These are phyloP conservation scores for Pogonognathellus flavescens DNA, from an alignment of 1,140 invertebrate species.

Conservation along the genomic window DNA sequence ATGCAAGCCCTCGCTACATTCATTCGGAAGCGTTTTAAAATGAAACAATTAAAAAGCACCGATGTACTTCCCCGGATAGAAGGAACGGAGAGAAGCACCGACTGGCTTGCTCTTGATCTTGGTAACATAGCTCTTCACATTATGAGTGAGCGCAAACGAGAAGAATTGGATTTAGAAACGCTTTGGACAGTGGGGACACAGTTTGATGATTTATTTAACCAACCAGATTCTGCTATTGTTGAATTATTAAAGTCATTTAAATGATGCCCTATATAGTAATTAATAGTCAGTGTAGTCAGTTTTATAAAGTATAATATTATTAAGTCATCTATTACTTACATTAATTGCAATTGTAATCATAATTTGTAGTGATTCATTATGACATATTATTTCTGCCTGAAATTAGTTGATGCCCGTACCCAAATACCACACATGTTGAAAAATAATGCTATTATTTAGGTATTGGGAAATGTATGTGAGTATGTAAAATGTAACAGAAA, in stretches of 20 bases:
- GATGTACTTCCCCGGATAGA: slow-evolving; percentile 84
- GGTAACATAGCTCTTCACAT: slow-evolving; percentile 94
- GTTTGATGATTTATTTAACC: slow-evolving; percentile 80
- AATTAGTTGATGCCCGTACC: too few species aligned
- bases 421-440: too few species aligned
- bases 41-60: slow-evolving; percentile 74
- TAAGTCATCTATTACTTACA: too few species aligned
- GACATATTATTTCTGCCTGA: too few species aligned
- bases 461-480: too few species aligned
- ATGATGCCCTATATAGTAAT: too few species aligned
- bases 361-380: too few species aligned
- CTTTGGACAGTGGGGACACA: slow-evolving; percentile 88
- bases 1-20: slow-evolving; percentile 82
- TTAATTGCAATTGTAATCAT: too few species aligned
- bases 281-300: too few species aligned
- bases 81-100: slow-evolving; percentile 77
- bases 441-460: too few species aligned
- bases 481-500: too few species aligned
- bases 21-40: slow-evolving; percentile 84
- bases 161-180: slow-evolving; percentile 88
- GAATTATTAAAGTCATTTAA: slow-evolving; percentile 50
- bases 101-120: slow-evolving; percentile 93
- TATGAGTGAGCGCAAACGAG: slow-evolving; percentile 79
- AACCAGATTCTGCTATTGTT: slow-evolving; percentile 62
- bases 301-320: too few species aligned